Percentiles rank a stretch among this genome's conserved stretches.
phyloP scores from a whole-genome alignment of 2,113 vertebrate genomes.

The Anhinga anhinga region DNA sequence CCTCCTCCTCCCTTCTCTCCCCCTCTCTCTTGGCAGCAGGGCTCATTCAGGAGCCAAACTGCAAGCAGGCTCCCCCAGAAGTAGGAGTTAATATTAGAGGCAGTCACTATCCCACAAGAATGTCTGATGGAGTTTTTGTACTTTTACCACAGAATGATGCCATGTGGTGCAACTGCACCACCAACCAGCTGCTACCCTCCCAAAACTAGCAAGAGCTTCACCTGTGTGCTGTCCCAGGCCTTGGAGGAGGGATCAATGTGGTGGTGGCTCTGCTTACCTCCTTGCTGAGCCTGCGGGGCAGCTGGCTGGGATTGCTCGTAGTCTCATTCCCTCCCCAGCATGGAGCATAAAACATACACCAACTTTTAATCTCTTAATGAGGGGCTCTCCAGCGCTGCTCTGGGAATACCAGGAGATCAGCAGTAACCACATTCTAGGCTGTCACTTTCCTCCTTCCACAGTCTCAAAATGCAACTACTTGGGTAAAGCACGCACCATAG shows the following conservation, averaged over 20 bases:
- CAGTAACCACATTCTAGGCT: background rate
- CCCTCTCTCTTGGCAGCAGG: background rate
- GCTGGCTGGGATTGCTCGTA: background rate
- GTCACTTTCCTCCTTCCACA: background rate
- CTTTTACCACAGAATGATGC: background rate
- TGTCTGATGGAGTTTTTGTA: background rate
- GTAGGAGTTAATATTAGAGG: background rate
- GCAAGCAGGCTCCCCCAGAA: background rate
- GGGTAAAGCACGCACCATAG: background rate
- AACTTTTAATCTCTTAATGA: constrained; percentile 25
- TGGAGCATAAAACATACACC: background rate
- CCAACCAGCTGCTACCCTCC: background rate
- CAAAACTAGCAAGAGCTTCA: background rate
- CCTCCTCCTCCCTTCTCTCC: background rate
- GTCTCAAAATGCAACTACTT: background rate
- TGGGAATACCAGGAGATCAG: background rate
- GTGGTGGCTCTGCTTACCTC: background rate
- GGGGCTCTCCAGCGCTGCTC: background rate
- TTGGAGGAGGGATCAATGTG: background rate
- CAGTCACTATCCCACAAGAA: background rate
- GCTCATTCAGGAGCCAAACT: constrained; percentile 8
- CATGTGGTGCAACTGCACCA: background rate
- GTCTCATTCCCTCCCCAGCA: background rate
- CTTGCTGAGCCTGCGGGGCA: background rate
- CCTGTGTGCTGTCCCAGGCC: background rate